Percentiles rank a stretch among this genome's conserved stretches.
phyloP scores from a whole-genome alignment of 2,888 invertebrate genomes.

The Plebejus melissa region DNA sequence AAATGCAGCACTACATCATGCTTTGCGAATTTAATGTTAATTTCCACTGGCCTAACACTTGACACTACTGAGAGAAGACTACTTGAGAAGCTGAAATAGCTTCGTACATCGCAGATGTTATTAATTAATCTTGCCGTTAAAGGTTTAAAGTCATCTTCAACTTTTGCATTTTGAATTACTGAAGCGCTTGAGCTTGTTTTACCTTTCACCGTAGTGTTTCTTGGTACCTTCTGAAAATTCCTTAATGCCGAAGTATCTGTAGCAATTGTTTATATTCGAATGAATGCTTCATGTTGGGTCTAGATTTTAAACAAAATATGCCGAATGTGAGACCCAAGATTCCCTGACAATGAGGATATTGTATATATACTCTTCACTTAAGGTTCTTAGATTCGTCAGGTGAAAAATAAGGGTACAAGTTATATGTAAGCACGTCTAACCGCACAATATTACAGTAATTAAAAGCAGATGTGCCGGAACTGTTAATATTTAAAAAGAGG shows the following conservation, averaged over 20 bases:
- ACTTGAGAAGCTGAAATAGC: not conserved
- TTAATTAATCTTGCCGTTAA: not conserved
- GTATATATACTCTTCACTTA: not conserved
- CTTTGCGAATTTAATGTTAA: no score
- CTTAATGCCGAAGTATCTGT: no score
- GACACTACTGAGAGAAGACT: not conserved
- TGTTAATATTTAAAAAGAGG: constrained; percentile 24
- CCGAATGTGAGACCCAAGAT: no score
- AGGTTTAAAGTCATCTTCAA: not conserved
- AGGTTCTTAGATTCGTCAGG: not conserved
- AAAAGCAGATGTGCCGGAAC: constrained; percentile 24
- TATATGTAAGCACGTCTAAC: not conserved
- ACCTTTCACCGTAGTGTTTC: no score
- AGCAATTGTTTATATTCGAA: no score
- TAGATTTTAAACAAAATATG: no score
- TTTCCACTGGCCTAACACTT: no score
- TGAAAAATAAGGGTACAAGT: not conserved
- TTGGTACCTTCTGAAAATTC: no score
- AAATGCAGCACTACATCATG: no score
- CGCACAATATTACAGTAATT: constrained; percentile 19
- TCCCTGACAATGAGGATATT: no score
- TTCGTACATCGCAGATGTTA: not conserved
- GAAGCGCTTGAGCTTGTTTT: not conserved
- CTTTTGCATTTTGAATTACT: not conserved
- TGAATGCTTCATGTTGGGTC: no score